phyloP scores from a whole-genome alignment of 23 tunicate genomes.

The Styela clava region DNA sequence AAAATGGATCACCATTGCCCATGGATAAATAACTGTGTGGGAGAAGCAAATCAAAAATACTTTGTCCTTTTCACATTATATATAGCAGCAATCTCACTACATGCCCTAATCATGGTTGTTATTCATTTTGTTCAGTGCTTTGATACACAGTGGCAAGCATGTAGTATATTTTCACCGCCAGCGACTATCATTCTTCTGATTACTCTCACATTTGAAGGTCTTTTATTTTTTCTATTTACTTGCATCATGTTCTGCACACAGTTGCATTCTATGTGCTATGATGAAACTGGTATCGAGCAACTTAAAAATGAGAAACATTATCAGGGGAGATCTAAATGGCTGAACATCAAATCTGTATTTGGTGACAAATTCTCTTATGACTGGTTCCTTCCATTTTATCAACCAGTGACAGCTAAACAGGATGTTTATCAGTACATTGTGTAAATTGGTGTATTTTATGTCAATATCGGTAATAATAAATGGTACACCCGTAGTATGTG shows the following conservation, averaged over 20 bases:
- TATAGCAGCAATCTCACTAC: conserved; percentile 81
- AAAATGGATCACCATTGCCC: conserved; percentile 99
- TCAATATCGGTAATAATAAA: too few relatives aligned
- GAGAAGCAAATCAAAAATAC: conserved; percentile 91
- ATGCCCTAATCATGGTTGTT: conserved; percentile 85
- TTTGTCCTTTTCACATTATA: conserved; percentile 97
- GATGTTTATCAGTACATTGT: conserved; percentile 90
- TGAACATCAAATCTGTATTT: conserved; percentile 85
- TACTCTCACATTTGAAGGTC: conserved; percentile 71
- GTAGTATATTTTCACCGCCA: conserved; percentile 78
- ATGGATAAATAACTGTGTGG: conserved; percentile 99
- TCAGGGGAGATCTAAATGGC: conserved; percentile 62
- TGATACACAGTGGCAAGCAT: conserved; percentile 59
- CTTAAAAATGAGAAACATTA: conserved; percentile 90
- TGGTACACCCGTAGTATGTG: too few relatives aligned
- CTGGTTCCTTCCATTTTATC: conserved; percentile 79
- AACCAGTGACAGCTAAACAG: conserved; percentile 66
- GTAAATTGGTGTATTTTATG: too few relatives aligned
- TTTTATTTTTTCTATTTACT: conserved; percentile 88
- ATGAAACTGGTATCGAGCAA: conserved; percentile 99
- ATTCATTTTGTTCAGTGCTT: conserved; percentile 63
- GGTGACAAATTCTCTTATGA: conserved; percentile 84
- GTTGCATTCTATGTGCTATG: conserved; percentile 91
- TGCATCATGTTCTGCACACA: conserved; percentile 97
- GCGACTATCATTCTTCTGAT: conserved; percentile 60